These are phyloP conservation scores for Pammene fasciana DNA, from an alignment of 2,888 invertebrate genomes.

Conservation along the genomic window DNA sequence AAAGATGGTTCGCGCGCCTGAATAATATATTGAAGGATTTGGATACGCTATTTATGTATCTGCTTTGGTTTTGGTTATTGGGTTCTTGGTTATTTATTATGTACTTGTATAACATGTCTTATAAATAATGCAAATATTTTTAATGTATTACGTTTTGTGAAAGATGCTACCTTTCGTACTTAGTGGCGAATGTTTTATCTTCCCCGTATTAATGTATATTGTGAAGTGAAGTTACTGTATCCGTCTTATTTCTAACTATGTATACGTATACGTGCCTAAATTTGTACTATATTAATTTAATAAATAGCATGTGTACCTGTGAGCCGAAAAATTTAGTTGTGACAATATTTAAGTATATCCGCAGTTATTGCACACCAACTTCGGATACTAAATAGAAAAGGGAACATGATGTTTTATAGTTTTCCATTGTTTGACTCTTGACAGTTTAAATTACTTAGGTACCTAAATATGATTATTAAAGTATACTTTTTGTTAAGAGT, in stretches of 20 bases:
- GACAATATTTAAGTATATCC: neutral
- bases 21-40: constrained; percentile 12
- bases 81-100: constrained; percentile 11
- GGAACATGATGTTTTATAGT: no score
- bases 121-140: neutral
- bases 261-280: neutral
- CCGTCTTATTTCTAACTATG: constrained; percentile 11
- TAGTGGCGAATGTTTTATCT: constrained; percentile 17
- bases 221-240: constrained; percentile 23
- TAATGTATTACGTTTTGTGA: neutral
- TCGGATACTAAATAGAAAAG: no score
- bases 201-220: constrained; percentile 6
- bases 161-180: constrained; percentile 8
- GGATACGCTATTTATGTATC: constrained; percentile 1
- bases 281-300: neutral
- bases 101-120: neutral
- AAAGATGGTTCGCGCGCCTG: neutral
- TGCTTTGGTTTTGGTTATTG: constrained; percentile 25
- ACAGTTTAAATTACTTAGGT: no score
- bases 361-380: no score
- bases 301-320: constrained; percentile 19
- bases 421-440: no score
- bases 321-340: constrained; percentile 16
- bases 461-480: no score
- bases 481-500: no score